Evolutionary conservation across 2,797 vertebrate species (phyloP).

Genomic region (Taenioides sp.): DNA sequence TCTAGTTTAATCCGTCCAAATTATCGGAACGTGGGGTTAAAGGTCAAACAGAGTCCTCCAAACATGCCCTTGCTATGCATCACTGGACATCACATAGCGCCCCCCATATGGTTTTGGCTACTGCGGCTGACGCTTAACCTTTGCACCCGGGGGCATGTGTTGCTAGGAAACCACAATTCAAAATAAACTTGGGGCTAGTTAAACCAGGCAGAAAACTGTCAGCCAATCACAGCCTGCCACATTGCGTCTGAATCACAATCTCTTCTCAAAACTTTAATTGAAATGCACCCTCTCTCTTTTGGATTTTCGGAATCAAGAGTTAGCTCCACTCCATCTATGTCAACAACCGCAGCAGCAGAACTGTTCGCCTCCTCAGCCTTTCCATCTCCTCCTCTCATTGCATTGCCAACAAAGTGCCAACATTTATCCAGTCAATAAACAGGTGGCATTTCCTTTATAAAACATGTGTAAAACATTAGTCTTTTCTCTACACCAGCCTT

Average conservation of each 20-base stretch:
- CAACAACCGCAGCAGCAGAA: too few relatives aligned
- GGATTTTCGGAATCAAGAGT: too few relatives aligned
- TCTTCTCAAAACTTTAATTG: too few relatives aligned
- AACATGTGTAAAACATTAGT: neutral
- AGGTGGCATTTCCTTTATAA: neutral
- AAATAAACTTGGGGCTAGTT: too few relatives aligned
- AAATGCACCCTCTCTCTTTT: too few relatives aligned
- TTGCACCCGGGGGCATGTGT: conserved; percentile 10
- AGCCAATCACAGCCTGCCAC: too few relatives aligned
- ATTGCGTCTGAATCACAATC: too few relatives aligned
- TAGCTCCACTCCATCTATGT: too few relatives aligned
- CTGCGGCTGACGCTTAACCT: conserved; percentile 36
- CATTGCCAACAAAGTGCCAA: neutral
- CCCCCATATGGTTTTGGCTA: conserved; percentile 9
- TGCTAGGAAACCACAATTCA: conserved; percentile 1
- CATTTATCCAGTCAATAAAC: neutral
- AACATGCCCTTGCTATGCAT: neutral
- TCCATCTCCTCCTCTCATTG: too few relatives aligned
- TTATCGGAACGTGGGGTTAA: conserved; percentile 1
- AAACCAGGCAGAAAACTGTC: too few relatives aligned
- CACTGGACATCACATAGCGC: conserved; percentile 15
- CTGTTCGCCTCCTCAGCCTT: too few relatives aligned
- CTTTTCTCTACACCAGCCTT: conserved; percentile 40
- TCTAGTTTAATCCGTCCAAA: neutral
- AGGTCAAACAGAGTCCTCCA: conserved; percentile 11